phyloP scores from a whole-genome alignment of 2,888 invertebrate species.

The Trichogramma evanescens region DNA sequence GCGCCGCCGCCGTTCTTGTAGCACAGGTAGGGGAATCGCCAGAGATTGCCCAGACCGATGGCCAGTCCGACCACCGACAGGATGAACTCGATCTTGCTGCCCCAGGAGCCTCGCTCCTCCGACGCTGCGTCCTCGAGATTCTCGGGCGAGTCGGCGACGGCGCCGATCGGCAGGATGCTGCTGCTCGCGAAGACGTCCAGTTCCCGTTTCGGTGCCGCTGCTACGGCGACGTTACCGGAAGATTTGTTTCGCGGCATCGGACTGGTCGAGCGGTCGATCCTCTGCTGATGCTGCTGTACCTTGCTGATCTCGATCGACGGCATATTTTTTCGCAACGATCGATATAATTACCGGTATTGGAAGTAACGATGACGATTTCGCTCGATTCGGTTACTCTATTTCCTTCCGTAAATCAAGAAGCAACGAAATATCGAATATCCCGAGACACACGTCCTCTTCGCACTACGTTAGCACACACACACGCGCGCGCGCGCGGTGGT shows the following conservation, averaged over 20 bases:
- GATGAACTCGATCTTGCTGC: conserved; percentile 52
- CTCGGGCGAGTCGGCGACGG: background rate
- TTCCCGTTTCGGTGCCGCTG: background rate
- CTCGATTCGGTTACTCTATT: too few relatives aligned
- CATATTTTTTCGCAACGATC: conserved; percentile 27
- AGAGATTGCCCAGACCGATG: conserved; percentile 59
- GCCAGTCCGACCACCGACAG: conserved; percentile 56
- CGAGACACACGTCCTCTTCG: too few relatives aligned
- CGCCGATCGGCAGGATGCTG: background rate
- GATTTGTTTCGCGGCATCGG: conserved; percentile 29
- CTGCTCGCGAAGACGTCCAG: background rate
- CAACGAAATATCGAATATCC: too few relatives aligned
- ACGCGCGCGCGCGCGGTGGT: too few relatives aligned
- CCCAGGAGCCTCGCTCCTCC: conserved; percentile 41
- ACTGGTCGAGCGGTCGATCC: conserved; percentile 40
- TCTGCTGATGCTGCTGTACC: conserved; percentile 17
- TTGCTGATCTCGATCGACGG: conserved; percentile 26
- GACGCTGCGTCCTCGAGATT: conserved; percentile 15
- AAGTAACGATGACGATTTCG: too few relatives aligned
- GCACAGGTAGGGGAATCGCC: conserved; percentile 59
- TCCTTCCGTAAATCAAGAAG: too few relatives aligned
- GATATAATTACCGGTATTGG: too few relatives aligned
- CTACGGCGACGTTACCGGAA: background rate
- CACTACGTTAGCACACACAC: too few relatives aligned
- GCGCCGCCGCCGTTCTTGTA: conserved; percentile 51